phyloP scores from a whole-genome alignment of 2,797 vertebrate species.

The Smutsia temminckii region DNA sequence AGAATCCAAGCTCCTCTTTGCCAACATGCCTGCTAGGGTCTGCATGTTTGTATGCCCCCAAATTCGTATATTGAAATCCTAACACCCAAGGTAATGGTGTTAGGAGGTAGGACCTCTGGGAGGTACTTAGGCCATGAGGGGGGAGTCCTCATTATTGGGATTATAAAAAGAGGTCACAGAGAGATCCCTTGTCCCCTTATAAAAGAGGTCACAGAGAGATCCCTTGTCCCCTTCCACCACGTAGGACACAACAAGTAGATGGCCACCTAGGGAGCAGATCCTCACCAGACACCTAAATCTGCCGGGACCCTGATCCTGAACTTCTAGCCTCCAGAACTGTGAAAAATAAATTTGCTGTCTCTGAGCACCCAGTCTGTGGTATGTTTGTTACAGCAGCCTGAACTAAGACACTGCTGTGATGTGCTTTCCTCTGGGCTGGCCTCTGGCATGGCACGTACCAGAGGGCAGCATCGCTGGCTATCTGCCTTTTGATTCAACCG shows the following conservation, averaged over 20 bases:
- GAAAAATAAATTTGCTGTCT: neutral
- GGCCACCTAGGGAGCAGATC: neutral
- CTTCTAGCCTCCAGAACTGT: neutral
- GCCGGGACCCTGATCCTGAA: neutral
- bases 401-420: neutral
- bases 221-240: too few species aligned
- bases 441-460: too few species aligned
- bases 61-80: neutral
- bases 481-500: neutral
- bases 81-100: neutral
- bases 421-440: neutral
- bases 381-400: neutral
- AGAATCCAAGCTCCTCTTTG: neutral
- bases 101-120: neutral
- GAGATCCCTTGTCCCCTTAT: too few species aligned
- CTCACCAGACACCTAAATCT: neutral
- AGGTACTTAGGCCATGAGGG: neutral
- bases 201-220: neutral
- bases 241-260: too few species aligned
- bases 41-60: neutral
- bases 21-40: fast-evolving
- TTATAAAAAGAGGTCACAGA: neutral
- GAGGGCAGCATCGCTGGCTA: neutral
- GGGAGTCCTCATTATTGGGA: neutral
- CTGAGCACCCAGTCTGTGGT: too few species aligned